Evolutionary conservation across 2,113 vertebrate genomes (phyloP), one percentile per base, ranked within the genome.

Genomic region (Siniperca chuatsi): DNA sequence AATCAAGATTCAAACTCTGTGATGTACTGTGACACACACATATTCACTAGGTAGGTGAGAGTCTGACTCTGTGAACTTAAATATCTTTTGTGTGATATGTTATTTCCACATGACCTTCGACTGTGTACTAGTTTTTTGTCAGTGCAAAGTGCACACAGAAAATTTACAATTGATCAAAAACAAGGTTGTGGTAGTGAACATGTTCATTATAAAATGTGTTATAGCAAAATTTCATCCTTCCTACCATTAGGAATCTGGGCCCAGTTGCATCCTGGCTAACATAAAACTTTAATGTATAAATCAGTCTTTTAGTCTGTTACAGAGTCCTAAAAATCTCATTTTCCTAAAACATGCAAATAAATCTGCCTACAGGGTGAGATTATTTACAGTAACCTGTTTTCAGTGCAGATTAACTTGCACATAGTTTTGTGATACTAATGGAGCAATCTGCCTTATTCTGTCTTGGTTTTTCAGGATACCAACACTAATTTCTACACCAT

Each of bases 271-370:
- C 13, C 52, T 60, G 42, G 58, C 29, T 20, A 23, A 81, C 42
- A 50, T 71, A 15, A 42, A 81, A 52, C 33, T 57, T 48, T 70
- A 57, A 65, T 42, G 40, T 42, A 6, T 42, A 42, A 48, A 75
- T 87, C 46, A 62, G 29, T 71, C 2, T 48, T 64, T 70, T 57
- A 70, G 48, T 70, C 48, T 16, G 20, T 60, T 44, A 74, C n/a
- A 16, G 15, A 67, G 54, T 46, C 40, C 13, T 25, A 16, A 57
- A 83, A 52, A 40, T 57, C 8, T 2, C 25, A 23, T 81, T 81
- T 78, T 62, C 23, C 55, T 57, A 18, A 77, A 80, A 48, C 18
- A 54, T 81, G 60, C n/a, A 72, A 52, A 76, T 76, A 35, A 48
- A 4, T 44, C 50, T 71, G 57, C 35, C 75, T 44, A 52, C 40